Evolutionary conservation across 2,797 vertebrate genomes (phyloP).

Genomic region (Sparus aurata): DNA sequence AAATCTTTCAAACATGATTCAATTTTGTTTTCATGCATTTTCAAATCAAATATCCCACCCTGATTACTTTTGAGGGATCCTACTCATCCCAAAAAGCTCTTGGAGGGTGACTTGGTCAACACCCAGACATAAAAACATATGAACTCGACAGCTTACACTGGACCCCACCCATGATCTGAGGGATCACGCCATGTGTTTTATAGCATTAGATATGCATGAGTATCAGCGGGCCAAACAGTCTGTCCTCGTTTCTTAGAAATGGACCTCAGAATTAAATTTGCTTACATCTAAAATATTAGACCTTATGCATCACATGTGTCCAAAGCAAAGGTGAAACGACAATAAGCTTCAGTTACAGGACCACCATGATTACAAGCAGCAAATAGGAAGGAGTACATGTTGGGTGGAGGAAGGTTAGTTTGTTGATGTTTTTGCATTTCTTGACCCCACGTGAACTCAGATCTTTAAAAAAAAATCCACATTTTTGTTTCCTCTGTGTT

Average conservation of each 20-base stretch:
- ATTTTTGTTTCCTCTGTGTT: neutral
- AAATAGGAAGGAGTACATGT: neutral
- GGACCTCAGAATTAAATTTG: neutral
- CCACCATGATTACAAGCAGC: neutral
- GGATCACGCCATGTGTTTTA: conserved; percentile 51
- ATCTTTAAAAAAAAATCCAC: neutral
- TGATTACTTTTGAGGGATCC: conserved; percentile 2
- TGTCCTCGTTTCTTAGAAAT: neutral
- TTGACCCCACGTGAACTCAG: neutral
- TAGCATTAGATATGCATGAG: conserved; percentile 57
- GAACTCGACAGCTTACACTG: conserved; percentile 29
- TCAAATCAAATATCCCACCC: neutral
- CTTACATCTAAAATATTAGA: no score
- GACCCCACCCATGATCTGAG: conserved; percentile 57
- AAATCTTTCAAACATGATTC: neutral
- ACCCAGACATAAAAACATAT: conserved; percentile 29
- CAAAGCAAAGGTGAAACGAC: neutral
- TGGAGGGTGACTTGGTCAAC: conserved; percentile 10
- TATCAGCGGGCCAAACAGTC: neutral
- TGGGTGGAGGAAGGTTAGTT: neutral
- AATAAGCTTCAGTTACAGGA: neutral
- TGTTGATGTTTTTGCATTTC: neutral
- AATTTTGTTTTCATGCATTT: neutral
- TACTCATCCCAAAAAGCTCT: conserved; percentile 12
- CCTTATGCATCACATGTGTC: neutral